A percentile compares a stretch with the other conserved stretches of the same genome.
These are phyloP conservation scores for Tetrao urogallus DNA, from an alignment of 2,113 vertebrate genomes.

Conservation along the genomic window DNA sequence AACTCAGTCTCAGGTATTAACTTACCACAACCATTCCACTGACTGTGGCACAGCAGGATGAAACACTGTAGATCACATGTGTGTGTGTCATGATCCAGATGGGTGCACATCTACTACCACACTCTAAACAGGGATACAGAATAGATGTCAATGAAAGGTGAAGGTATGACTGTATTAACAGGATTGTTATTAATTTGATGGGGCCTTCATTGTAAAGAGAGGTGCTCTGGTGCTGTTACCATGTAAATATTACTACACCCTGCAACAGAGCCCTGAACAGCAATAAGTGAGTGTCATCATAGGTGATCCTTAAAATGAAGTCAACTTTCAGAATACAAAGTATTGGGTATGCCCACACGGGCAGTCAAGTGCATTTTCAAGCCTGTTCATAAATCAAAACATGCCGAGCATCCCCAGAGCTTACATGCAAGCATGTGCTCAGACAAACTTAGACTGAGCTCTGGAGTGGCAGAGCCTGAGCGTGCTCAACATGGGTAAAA, in stretches of 20 bases:
- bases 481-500: slow-evolving; percentile 54
- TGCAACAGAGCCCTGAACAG: slow-evolving; percentile 23
- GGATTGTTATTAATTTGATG: slow-evolving; percentile 7
- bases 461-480: slow-evolving; percentile 59
- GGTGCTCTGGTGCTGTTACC: slow-evolving; percentile 22
- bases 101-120: slow-evolving; percentile 7
- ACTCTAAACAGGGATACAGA: background rate
- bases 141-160: slow-evolving; percentile 25
- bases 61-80: background rate
- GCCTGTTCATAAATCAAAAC: slow-evolving; percentile 44
- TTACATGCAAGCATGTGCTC: slow-evolving; percentile 70
- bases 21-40: background rate
- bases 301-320: slow-evolving; percentile 23
- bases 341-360: background rate
- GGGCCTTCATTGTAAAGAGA: slow-evolving; percentile 21
- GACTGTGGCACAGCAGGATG: background rate
- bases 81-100: slow-evolving; percentile 12
- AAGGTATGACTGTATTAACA: slow-evolving; percentile 12
- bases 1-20: background rate
- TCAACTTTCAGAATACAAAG: background rate
- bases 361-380: slow-evolving; percentile 51
- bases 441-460: slow-evolving; percentile 57
- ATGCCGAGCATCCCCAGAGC: slow-evolving; percentile 62
- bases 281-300: background rate
- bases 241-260: background rate